phyloP scores from a whole-genome alignment of 2,888 invertebrate species.

The Pedicia rivosa region DNA sequence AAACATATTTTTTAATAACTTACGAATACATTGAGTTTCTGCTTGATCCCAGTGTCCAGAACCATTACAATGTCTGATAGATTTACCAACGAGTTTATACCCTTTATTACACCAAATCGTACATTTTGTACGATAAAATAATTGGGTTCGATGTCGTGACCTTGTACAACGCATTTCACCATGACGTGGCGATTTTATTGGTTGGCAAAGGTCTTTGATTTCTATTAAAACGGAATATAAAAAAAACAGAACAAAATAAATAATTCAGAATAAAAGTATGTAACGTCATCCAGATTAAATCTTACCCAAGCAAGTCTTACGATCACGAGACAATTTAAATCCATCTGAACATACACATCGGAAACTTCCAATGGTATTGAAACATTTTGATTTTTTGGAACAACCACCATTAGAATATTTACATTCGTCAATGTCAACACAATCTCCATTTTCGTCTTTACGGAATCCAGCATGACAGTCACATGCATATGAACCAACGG shows the following conservation, averaged over 20 bases:
- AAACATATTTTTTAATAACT: slow-evolving; percentile 19
- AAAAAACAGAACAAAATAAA: not conserved
- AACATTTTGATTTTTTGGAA: slow-evolving; percentile 21
- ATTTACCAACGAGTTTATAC: slow-evolving; percentile 36
- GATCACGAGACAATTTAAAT: slow-evolving; percentile 19
- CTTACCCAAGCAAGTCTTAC: slow-evolving; percentile 14
- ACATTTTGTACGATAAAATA: slow-evolving; percentile 27
- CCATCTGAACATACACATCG: slow-evolving; percentile 35
- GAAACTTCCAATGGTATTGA: slow-evolving; percentile 33
- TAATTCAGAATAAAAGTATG: not conserved
- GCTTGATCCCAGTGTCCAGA: slow-evolving; percentile 34
- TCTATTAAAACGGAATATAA: slow-evolving; percentile 9
- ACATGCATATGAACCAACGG: slow-evolving; percentile 37
- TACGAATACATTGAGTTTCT: slow-evolving; percentile 36
- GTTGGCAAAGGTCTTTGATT: slow-evolving; percentile 22
- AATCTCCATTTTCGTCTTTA: slow-evolving; percentile 31
- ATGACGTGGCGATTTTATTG: slow-evolving; percentile 22
- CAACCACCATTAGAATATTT: slow-evolving; percentile 26
- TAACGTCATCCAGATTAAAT: no score
- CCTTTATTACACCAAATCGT: slow-evolving; percentile 30
- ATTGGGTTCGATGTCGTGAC: slow-evolving; percentile 25
- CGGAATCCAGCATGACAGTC: slow-evolving; percentile 40
- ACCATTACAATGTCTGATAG: slow-evolving; percentile 33
- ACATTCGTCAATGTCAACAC: slow-evolving; percentile 40
- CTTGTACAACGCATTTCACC: slow-evolving; percentile 25